Base-by-base conservation (phyloP, 2,113 vertebrate species). In the Motacilla alba region DNA sequence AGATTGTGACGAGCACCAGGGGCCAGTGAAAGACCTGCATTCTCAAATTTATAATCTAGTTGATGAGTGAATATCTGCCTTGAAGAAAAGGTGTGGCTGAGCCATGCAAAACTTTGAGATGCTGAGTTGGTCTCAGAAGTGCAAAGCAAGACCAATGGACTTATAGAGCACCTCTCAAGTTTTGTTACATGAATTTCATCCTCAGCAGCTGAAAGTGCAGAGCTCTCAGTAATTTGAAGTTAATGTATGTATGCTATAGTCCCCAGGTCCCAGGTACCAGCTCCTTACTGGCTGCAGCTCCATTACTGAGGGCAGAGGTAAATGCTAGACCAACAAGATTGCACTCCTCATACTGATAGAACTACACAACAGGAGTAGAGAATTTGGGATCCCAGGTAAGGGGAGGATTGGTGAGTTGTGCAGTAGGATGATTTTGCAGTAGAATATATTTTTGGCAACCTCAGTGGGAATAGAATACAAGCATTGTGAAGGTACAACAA, bases 111-210 rank as follows among this genome's bases (percentile, higher is more conserved):
- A 18, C 20, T 52, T 55, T 22, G 19, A 39, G 44, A 26, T 28
- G 6, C 20, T 59, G 28, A 84, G 9, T 9, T 67, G 22, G 19
- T 63, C 55, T 67, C 30, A 35, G 37, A 87, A 74, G 2, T 16
- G 11, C n/a, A 67, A 39, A 78, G 15, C 0, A 0, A 77, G 43
- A 58, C 5, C 12, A 43, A 3, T 4, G 6, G 14, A 2, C 22
- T 46, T 58, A 16, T 0, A 46, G 22, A 58, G n/a, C 13, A 62
- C 28, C 11, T 67, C 44, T 68, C 46, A 30, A 6, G 24, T 64
- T 83, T 83, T 86, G 22, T 19, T 53, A 21, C 4, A 17, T 66
- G 37, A 43, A 37, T n/a, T 73, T 41, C 15, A 55, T 46, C 41
- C 30, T 89, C 52, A 37, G 15, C 46, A 64, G 19, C 11, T 83